A percentile compares a stretch with the other conserved stretches of the same genome.
phyloP scores from a whole-genome alignment of 2,113 vertebrate genomes.

The Calonectris borealis region DNA sequence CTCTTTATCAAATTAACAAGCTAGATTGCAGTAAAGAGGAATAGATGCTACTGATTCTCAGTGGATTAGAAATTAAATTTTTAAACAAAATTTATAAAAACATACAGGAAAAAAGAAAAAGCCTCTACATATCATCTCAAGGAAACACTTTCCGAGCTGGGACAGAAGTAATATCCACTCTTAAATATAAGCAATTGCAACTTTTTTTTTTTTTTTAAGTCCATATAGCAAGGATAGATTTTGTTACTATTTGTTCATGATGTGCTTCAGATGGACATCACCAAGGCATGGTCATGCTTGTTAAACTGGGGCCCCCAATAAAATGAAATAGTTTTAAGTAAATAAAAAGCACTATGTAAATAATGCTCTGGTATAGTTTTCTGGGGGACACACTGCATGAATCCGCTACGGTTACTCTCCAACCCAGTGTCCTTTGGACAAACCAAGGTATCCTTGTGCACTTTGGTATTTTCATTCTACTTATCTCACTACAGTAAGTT shows the following conservation, averaged over 20 bases:
- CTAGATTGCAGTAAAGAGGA: not conserved
- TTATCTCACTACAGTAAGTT: not conserved
- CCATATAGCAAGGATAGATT: not conserved
- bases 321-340: not conserved
- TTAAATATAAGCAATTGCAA: not conserved
- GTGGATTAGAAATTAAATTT: not conserved
- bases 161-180: not conserved
- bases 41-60: not conserved
- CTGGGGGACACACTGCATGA: not conserved
- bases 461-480: not conserved
- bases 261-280: not conserved
- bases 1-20: conserved; percentile 11
- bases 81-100: not conserved
- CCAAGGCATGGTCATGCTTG: not conserved
- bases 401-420: not conserved
- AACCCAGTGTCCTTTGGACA: not conserved
- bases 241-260: not conserved
- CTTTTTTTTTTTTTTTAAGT: not conserved
- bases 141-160: not conserved
- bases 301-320: not conserved
- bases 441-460: not conserved
- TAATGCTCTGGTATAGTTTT: not conserved
- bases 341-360: not conserved
- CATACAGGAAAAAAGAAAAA: not conserved
- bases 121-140: not conserved